Conservation (phyloP, 2,797 vertebrate species). For the Artibeus lituratus region DNA sequence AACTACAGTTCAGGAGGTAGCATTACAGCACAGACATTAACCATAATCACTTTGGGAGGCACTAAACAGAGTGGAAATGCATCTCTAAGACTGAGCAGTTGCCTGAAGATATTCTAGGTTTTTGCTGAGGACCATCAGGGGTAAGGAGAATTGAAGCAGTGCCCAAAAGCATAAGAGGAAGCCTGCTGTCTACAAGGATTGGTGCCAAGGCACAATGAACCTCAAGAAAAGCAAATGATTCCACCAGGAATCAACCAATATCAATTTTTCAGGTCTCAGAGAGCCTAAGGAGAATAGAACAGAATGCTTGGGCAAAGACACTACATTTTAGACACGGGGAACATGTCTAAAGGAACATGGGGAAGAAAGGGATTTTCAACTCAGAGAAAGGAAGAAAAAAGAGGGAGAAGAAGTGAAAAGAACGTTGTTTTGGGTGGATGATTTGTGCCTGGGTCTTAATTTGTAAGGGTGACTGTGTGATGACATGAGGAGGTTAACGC, state of each 20-base stretch:
- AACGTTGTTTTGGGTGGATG: background rate
- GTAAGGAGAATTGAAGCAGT: background rate
- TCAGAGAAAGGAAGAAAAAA: background rate
- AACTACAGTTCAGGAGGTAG: slow-evolving; percentile 34
- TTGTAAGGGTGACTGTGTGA: background rate
- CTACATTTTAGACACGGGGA: background rate
- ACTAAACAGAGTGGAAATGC: background rate
- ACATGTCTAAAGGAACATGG: background rate
- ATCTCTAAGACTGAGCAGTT: background rate
- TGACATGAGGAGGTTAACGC: background rate
- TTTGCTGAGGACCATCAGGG: background rate
- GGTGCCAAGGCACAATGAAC: background rate
- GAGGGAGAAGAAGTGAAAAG: background rate
- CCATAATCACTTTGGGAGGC: background rate
- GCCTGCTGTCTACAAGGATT: background rate
- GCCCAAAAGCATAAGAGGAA: background rate
- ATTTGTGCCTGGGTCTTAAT: background rate
- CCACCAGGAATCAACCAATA: background rate
- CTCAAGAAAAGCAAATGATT: background rate
- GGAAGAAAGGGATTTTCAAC: background rate
- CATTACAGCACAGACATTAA: slow-evolving; percentile 21
- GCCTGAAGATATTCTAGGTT: background rate
- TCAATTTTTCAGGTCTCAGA: background rate
- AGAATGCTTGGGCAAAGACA: background rate
- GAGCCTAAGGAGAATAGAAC: background rate